These are phyloP conservation scores for Tetragnatha versicolor DNA, from an alignment of 1,140 invertebrate species.

Conservation along the genomic window DNA sequence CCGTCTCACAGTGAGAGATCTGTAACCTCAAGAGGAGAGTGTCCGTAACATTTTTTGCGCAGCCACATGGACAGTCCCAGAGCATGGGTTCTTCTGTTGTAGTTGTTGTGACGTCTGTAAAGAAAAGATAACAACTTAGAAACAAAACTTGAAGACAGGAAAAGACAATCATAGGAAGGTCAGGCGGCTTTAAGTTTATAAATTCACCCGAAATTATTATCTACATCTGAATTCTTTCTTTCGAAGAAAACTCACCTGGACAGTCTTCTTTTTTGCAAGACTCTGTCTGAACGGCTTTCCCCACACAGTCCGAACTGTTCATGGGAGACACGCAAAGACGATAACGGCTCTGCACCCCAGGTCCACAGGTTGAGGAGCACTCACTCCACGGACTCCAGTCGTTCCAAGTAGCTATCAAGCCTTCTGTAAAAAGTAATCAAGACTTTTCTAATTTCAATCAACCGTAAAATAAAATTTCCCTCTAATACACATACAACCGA, in stretches of 20 bases:
- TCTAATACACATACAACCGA: too few species aligned
- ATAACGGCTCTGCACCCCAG: conserved; percentile 51
- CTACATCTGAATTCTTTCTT: too few species aligned
- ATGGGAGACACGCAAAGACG: conserved; percentile 33
- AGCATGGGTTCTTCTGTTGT: conserved; percentile 25
- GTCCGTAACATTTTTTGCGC: conserved; percentile 42
- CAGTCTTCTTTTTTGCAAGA: conserved; percentile 31
- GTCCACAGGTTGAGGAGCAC: conserved; percentile 51
- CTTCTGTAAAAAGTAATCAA: conserved; percentile 25
- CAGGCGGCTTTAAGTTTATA: too few species aligned
- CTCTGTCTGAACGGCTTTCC: conserved; percentile 37
- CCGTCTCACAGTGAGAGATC: conserved; percentile 1
- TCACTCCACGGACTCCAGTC: conserved; percentile 56
- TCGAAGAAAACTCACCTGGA: conserved; percentile 24
- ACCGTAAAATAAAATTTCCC: too few species aligned
- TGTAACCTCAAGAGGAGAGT: neutral
- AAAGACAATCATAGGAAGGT: too few species aligned
- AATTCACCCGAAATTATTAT: neutral
- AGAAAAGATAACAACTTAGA: neutral
- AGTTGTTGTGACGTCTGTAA: conserved; percentile 1
- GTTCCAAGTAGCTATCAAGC: conserved; percentile 33
- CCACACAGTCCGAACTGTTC: conserved; percentile 21
- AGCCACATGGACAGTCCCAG: conserved; percentile 39
- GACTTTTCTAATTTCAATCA: too few species aligned
- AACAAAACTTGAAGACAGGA: neutral